Percentiles rank a stretch among this genome's conserved stretches.
These are phyloP conservation scores for Tachina fera DNA, from an alignment of 2,888 invertebrate genomes.

Conservation along the genomic window DNA sequence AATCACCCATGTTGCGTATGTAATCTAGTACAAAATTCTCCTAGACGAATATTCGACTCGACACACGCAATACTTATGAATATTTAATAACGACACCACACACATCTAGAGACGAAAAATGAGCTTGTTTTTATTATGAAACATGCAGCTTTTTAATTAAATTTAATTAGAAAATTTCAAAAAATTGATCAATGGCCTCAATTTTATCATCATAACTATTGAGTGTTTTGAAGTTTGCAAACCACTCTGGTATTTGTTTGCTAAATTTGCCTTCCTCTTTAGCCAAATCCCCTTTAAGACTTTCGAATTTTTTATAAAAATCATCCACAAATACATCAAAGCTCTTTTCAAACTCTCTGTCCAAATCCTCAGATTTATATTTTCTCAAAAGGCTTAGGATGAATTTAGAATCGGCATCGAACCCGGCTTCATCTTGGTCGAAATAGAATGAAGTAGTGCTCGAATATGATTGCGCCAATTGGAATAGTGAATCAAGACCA, in stretches of 20 bases:
- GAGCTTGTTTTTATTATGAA: no score
- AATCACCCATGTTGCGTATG: no score
- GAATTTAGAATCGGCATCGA: constrained; percentile 33
- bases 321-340: constrained; percentile 51
- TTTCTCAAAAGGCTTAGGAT: constrained; percentile 40
- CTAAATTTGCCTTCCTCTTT: constrained; percentile 20
- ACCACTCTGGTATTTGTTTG: constrained; percentile 29
- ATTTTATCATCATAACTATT: constrained; percentile 53
- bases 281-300: constrained; percentile 13
- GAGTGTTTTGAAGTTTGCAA: constrained; percentile 19
- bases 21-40: no score
- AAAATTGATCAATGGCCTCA: constrained; percentile 30
- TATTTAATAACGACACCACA: no score
- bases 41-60: no score
- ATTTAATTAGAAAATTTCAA: constrained; percentile 19
- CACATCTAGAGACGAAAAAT: no score
- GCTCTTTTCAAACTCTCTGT: constrained; percentile 59
- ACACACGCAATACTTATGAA: no score
- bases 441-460: constrained; percentile 63
- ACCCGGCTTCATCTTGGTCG: constrained; percentile 8
- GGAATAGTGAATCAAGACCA: constrained; percentile 51
- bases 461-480: constrained; percentile 59
- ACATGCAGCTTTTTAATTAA: no score
- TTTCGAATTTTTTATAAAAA: constrained; percentile 44
- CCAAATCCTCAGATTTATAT: constrained; percentile 65